Conservation (phyloP, 2,113 vertebrate species). For the Monarcha castaneiventris region DNA sequence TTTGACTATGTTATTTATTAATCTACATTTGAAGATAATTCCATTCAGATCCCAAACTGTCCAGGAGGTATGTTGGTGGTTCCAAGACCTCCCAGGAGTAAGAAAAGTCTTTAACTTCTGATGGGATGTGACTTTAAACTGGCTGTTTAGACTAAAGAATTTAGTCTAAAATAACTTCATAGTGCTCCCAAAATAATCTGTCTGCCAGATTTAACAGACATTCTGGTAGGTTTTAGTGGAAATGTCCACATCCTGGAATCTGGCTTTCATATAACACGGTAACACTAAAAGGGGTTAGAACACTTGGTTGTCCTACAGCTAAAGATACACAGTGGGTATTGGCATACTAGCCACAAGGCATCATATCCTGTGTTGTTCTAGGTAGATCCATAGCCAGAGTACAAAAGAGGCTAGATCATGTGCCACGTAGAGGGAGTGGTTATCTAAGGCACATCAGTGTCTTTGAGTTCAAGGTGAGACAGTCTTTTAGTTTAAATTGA, state of each 20-base stretch:
- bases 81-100: constrained; percentile 4
- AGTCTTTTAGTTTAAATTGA: not conserved
- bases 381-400: not conserved
- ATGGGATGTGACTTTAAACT: constrained; percentile 2
- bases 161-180: constrained; percentile 19
- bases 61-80: constrained; percentile 8
- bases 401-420: not conserved
- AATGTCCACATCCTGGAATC: constrained; percentile 7
- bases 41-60: constrained; percentile 12
- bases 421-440: not conserved
- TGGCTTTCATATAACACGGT: not conserved
- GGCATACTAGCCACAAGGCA: not conserved
- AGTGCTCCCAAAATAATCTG: constrained; percentile 7
- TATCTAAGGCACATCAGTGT: not conserved
- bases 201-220: constrained; percentile 21
- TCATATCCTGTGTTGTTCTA: not conserved
- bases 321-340: not conserved
- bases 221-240: constrained; percentile 17
- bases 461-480: not conserved
- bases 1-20: constrained; percentile 19
- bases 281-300: not conserved
- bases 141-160: constrained; percentile 30
- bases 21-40: constrained; percentile 26
- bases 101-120: constrained; percentile 12
- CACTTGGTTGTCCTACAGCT: not conserved